These are phyloP conservation scores for Thalassoma bifasciatum DNA, from an alignment of 2,113 vertebrate species.

Conservation along the genomic window DNA sequence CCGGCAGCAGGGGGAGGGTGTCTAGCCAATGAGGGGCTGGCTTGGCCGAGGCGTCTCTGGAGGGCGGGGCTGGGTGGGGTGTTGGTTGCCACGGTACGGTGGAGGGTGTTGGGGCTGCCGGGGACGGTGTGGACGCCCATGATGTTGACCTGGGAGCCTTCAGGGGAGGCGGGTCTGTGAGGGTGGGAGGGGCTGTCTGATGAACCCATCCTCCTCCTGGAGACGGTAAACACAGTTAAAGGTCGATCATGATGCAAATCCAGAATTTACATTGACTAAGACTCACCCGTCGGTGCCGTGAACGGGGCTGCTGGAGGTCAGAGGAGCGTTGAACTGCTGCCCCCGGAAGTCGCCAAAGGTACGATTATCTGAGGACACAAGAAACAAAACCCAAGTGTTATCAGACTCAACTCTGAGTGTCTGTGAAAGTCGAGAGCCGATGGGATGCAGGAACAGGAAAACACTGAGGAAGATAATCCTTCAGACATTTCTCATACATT, in stretches of 20 bases:
- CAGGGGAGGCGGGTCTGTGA: constrained; percentile 74
- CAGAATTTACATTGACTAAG: no score
- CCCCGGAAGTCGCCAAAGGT: constrained; percentile 71
- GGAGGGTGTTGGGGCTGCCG: constrained; percentile 92
- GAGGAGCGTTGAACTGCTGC: constrained; percentile 78
- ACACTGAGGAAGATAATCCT: neutral
- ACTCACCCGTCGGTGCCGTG: constrained; percentile 89
- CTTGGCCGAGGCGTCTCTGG: constrained; percentile 86
- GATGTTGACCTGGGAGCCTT: constrained; percentile 84
- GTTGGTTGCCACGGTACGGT: constrained; percentile 96
- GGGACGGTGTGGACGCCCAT: constrained; percentile 85
- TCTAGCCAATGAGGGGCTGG: constrained; percentile 72
- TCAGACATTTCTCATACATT: no score
- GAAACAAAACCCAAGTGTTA: constrained; percentile 10
- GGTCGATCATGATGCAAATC: no score
- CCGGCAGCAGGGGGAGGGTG: constrained; percentile 45
- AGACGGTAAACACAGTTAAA: neutral
- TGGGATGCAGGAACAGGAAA: constrained; percentile 8
- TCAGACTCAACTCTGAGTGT: neutral
- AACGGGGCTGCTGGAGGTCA: constrained; percentile 88
- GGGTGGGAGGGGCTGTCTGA: constrained; percentile 67
- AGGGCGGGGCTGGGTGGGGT: constrained; percentile 92
- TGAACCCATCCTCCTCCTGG: constrained; percentile 80
- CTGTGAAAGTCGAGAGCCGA: neutral
- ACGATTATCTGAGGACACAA: constrained; percentile 50